These are phyloP conservation scores for Ellobius talpinus DNA, from an alignment of 2,113 vertebrate species.

Conservation along the genomic window DNA sequence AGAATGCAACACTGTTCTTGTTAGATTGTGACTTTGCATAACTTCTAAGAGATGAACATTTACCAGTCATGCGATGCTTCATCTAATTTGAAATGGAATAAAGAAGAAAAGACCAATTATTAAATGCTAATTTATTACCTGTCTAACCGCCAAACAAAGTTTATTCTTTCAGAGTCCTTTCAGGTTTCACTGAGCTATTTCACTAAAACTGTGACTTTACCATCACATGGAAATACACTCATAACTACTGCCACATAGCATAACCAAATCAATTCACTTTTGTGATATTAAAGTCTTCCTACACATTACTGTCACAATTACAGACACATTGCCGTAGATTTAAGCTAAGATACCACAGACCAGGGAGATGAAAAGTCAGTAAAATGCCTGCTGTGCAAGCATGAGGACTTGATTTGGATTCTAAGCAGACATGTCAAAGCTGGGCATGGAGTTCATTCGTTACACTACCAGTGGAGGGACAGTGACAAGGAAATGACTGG, in stretches of 20 bases:
- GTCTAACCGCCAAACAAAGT: not conserved
- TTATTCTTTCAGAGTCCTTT: not conserved
- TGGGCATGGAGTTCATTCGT: not conserved
- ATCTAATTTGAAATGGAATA: not conserved
- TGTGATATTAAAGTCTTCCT: not conserved
- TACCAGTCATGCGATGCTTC: not conserved
- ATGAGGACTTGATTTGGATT: not conserved
- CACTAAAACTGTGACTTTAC: not conserved
- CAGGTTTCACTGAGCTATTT: not conserved
- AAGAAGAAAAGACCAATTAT: not conserved
- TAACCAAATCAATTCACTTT: not conserved
- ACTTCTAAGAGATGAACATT: conserved; percentile 42
- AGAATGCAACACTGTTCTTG: not conserved
- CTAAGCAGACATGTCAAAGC: not conserved
- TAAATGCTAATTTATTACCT: not conserved
- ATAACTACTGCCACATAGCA: not conserved
- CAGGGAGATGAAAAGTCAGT: not conserved
- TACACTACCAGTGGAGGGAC: not conserved
- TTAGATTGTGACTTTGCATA: conserved; percentile 18
- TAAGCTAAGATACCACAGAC: not conserved
- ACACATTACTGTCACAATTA: too few species aligned
- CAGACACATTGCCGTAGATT: not conserved
- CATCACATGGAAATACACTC: not conserved
- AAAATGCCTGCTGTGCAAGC: not conserved
- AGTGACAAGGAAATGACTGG: not conserved